phyloP scores from a whole-genome alignment of 1,140 invertebrate genomes.

The Drosophila willistoni region DNA sequence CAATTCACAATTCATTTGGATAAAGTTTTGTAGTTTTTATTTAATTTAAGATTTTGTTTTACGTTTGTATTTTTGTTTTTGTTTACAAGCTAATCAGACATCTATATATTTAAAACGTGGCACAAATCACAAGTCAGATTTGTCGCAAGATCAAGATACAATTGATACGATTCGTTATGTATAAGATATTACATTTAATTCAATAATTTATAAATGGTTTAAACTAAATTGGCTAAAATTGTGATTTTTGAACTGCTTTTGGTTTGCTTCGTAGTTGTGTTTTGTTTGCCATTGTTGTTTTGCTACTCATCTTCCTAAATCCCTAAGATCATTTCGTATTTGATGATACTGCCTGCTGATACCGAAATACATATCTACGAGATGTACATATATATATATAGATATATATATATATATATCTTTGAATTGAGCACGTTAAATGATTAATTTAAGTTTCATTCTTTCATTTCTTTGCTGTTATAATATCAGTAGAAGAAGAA shows the following conservation, averaged over 20 bases:
- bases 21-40: conserved; percentile 58
- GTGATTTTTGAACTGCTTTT: conserved; percentile 79
- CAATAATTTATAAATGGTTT: conserved; percentile 71
- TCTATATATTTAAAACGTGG: conserved; percentile 79
- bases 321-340: conserved; percentile 53
- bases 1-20: conserved; percentile 63
- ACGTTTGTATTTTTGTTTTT: conserved; percentile 39
- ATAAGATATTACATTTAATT: conserved; percentile 60
- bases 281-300: conserved; percentile 53
- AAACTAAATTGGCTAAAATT: conserved; percentile 81
- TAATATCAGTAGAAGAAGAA: conserved; percentile 55
- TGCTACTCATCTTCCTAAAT: conserved; percentile 39
- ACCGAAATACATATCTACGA: conserved; percentile 37
- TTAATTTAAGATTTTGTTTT: conserved; percentile 60
- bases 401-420: conserved; percentile 9
- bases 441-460: conserved; percentile 39
- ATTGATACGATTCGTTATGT: conserved; percentile 77
- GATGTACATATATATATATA: not conserved
- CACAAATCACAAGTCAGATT: conserved; percentile 80
- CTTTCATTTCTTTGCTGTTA: conserved; percentile 32
- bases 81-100: conserved; percentile 79
- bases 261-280: conserved; percentile 72
- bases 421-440: conserved; percentile 60
- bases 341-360: conserved; percentile 38
- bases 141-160: conserved; percentile 79